Evolutionary conservation across 1,140 invertebrate genomes (phyloP).

Genomic region (Pentalonia nigronervosa): DNA sequence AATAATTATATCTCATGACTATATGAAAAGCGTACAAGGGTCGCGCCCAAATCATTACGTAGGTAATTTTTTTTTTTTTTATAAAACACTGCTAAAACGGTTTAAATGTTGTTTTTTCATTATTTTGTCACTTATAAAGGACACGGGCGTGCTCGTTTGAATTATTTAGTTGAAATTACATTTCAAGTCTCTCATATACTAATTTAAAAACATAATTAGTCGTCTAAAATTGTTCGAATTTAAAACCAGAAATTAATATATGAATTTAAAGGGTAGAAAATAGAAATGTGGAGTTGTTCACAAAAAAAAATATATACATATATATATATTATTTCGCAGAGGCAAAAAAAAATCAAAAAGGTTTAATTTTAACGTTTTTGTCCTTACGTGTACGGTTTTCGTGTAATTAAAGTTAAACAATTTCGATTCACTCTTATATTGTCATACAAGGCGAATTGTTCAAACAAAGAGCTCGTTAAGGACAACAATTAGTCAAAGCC

Average conservation of each 20-base stretch:
- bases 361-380: not conserved
- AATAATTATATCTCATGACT: not conserved
- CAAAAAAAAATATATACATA: not conserved
- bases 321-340: not conserved
- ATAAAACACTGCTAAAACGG: not conserved
- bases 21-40: not conserved
- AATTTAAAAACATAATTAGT: slow-evolving; percentile 13
- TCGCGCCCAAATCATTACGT: not conserved
- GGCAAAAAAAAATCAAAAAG: not conserved
- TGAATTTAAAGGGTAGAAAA: slow-evolving; percentile 17
- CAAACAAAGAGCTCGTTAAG: not conserved
- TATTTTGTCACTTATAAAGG: not conserved
- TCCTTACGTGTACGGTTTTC: not conserved
- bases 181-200: not conserved
- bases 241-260: not conserved
- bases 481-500: not conserved
- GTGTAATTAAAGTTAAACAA: not conserved
- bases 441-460: not conserved
- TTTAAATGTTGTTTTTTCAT: not conserved
- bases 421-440: not conserved
- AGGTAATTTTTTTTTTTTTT: not conserved
- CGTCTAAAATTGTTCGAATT: not conserved
- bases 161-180: not conserved
- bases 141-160: not conserved
- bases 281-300: not conserved